A percentile compares a stretch with the other conserved stretches of the same genome.
Conservation (phyloP, 2,797 vertebrate species). For the Myripristis murdjan region DNA sequence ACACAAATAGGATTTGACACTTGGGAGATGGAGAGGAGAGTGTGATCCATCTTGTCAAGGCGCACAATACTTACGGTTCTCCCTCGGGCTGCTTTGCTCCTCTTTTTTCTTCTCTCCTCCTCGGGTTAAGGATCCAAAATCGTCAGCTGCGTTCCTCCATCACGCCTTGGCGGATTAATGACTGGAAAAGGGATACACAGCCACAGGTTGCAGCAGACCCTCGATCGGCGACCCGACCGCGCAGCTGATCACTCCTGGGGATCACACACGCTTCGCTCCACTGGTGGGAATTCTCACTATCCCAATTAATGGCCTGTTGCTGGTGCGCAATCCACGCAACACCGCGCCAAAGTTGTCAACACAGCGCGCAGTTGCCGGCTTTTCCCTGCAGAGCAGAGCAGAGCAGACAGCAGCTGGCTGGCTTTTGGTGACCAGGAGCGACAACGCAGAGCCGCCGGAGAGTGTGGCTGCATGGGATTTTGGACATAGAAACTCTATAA, state of each 20-base stretch:
- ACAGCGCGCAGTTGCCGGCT: conserved; percentile 69
- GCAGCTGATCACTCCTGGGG: conserved; percentile 33
- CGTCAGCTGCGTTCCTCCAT: conserved; percentile 87
- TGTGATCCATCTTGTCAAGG: conserved; percentile 35
- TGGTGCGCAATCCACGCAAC: conserved; percentile 70
- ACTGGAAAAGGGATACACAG: conserved; percentile 58
- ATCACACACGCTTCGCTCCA: conserved; percentile 48
- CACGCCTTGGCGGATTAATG: conserved; percentile 66
- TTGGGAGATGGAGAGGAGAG: conserved; percentile 28
- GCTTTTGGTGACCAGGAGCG: conserved; percentile 44
- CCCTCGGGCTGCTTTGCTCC: conserved; percentile 54
- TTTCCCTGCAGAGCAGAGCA: conserved; percentile 56
- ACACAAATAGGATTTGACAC: conserved; percentile 22
- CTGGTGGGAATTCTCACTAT: conserved; percentile 36
- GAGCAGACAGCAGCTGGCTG: conserved; percentile 38
- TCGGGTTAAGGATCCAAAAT: conserved; percentile 66
- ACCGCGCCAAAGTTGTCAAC: conserved; percentile 74
- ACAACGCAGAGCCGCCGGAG: conserved; percentile 25
- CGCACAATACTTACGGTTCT: conserved; percentile 75
- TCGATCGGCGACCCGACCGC: conserved; percentile 39
- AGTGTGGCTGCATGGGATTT: conserved; percentile 45
- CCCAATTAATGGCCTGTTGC: conserved; percentile 68
- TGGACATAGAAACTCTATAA: conserved; percentile 52
- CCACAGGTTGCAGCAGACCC: conserved; percentile 78
- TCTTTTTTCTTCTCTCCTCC: conserved; percentile 63